These are phyloP conservation scores for Gastrophysa polygoni DNA, from an alignment of 2,888 invertebrate genomes.

Conservation along the genomic window DNA sequence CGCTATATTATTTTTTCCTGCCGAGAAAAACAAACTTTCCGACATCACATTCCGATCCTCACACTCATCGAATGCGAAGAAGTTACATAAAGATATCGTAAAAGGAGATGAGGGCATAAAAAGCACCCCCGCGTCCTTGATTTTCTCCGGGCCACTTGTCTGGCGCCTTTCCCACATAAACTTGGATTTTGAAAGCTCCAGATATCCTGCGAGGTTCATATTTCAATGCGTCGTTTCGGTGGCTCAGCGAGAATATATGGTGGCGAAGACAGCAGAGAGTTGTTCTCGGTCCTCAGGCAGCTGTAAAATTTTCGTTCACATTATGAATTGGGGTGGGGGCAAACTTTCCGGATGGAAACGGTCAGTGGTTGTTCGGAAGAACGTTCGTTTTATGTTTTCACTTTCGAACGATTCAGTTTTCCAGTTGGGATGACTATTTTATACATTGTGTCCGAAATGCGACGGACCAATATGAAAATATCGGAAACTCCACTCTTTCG, in stretches of 20 bases:
- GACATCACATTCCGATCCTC: slow-evolving; percentile 19
- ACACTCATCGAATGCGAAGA: slow-evolving; percentile 17
- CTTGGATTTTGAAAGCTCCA: slow-evolving; percentile 28
- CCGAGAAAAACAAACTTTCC: slow-evolving; percentile 8
- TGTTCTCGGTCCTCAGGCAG: slow-evolving; percentile 1
- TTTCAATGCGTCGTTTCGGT: slow-evolving; percentile 29
- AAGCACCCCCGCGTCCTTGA: slow-evolving; percentile 17
- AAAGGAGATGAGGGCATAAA: slow-evolving; percentile 26
- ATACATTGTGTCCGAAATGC: too few relatives aligned
- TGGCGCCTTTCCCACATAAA: slow-evolving; percentile 32
- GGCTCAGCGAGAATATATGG: slow-evolving; percentile 26
- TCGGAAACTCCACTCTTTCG: too few relatives aligned
- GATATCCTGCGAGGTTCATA: slow-evolving; percentile 26
- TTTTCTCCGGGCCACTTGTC: slow-evolving; percentile 23
- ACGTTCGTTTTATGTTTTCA: not conserved
- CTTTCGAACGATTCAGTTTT: too few relatives aligned
- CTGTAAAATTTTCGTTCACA: slow-evolving; percentile 18
- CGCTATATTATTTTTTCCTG: not conserved
- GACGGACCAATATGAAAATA: too few relatives aligned
- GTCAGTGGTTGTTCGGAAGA: not conserved
- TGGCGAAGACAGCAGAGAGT: not conserved
- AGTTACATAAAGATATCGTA: slow-evolving; percentile 25
- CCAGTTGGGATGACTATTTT: too few relatives aligned
- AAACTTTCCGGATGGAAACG: not conserved
- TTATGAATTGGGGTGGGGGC: not conserved